Base-by-base conservation (phyloP, 2,888 invertebrate genomes). In the Uloborus plumipes region DNA sequence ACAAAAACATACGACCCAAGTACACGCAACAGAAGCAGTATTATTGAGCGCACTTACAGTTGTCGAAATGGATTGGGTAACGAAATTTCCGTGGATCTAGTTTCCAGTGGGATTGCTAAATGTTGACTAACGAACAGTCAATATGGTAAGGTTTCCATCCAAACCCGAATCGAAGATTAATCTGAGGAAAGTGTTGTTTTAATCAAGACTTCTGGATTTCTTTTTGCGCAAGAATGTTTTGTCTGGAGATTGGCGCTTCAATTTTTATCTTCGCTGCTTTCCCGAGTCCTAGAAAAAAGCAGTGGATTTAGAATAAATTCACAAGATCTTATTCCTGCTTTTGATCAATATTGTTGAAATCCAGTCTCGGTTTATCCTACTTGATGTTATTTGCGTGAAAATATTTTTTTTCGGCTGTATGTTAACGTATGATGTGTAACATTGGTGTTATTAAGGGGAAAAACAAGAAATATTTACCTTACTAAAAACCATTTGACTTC, bases 61-160 rank as follows among this genome's bases (percentile, higher is more conserved):
- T 67, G 53, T 15, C 51, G 26, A 71, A 59, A 59, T 71, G 61
- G 59, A 71, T 71, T 71, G 71, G 39, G 26, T 59, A 71, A 49
- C 71, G 18, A 51, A 51, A 15, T 72, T 39, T 51, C 20, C 15
- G 26, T 13, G 50, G n/a, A 51, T 20, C 18, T 62, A 62, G 61
- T 72, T 62, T 61, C 50, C 31, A 16, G 64, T 64, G 50, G 16
- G 39, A 31, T 61, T 9, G 62, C 31, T 62, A 64, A 64, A 22
- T 62, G 61, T 62, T 62, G 61, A 72, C 62, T 62, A 31, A 62
- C 61, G 59, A 61, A 49, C 20, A 22, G 71, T 71, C 58, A 71
- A 70, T 70, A 70, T 39, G n/a, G 4, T n/a, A 59, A 20, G 15
- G 59, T 13, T 59, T 20, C 20, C 9, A 22, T 20, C 22, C 20